A percentile compares a stretch with the other conserved stretches of the same genome.
Conservation (phyloP, 2,113 vertebrate genomes). For the Oncorhynchus clarkii region DNA sequence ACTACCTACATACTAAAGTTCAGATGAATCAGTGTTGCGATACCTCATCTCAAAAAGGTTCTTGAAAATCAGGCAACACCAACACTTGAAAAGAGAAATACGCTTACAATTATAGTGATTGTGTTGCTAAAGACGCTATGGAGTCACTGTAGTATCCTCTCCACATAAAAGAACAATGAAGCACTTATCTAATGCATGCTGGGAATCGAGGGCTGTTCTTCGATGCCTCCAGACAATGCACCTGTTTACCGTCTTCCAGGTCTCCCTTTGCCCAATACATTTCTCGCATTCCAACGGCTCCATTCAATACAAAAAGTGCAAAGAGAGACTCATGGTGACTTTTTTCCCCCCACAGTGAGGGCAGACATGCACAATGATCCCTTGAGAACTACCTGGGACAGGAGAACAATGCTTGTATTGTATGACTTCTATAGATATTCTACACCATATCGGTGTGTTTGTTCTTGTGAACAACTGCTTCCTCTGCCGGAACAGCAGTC, state of each 20-base stretch:
- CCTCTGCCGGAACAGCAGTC: constrained; percentile 47
- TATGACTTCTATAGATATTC: constrained; percentile 64
- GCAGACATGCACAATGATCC: constrained; percentile 63
- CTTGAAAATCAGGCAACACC: not conserved
- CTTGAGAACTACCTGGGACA: constrained; percentile 68
- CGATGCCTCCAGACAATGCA: constrained; percentile 67
- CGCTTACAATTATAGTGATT: constrained; percentile 34
- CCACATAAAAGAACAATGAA: constrained; percentile 50
- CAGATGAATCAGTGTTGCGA: too few species aligned
- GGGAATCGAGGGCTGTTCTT: constrained; percentile 42
- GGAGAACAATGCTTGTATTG: constrained; percentile 63
- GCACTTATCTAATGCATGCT: constrained; percentile 59
- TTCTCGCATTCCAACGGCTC: constrained; percentile 70
- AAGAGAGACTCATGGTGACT: constrained; percentile 52
- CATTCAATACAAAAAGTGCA: constrained; percentile 71
- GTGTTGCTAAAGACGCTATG: constrained; percentile 53
- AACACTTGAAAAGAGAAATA: constrained; percentile 26
- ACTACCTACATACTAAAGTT: not conserved
- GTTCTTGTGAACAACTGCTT: constrained; percentile 61
- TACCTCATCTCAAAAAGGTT: constrained; percentile 11
- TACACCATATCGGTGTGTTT: constrained; percentile 41
- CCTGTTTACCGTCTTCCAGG: constrained; percentile 67
- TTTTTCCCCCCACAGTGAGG: constrained; percentile 36
- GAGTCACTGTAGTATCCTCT: constrained; percentile 37
- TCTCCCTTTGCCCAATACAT: constrained; percentile 69